phyloP scores from a whole-genome alignment of 2,113 vertebrate species.

The Perca fluviatilis region DNA sequence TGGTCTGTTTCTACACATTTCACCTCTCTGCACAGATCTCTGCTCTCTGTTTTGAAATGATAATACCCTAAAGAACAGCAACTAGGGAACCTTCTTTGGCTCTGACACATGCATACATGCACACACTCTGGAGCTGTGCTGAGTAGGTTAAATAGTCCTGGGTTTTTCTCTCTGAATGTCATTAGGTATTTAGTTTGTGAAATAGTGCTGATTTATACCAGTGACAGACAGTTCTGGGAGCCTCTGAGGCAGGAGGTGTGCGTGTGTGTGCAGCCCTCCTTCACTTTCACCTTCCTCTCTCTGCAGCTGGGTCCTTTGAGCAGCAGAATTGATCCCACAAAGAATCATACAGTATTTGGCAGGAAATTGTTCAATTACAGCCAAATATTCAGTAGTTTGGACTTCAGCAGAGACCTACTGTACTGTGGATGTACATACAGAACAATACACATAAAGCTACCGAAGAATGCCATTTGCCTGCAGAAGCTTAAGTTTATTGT shows the following conservation, averaged over 20 bases:
- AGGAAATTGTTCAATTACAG: slow-evolving; percentile 25
- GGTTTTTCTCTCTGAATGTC: slow-evolving; percentile 74
- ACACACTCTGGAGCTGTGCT: background rate
- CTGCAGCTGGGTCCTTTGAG: slow-evolving; percentile 54
- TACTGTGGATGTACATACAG: slow-evolving; percentile 2
- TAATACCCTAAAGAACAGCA: background rate
- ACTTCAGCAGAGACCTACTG: background rate
- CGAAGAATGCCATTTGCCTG: background rate
- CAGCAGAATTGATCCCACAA: slow-evolving; percentile 43
- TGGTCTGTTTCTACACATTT: background rate
- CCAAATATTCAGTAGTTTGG: slow-evolving; percentile 47
- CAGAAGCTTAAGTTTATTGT: background rate
- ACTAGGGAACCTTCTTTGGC: background rate
- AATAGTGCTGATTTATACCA: slow-evolving; percentile 63
- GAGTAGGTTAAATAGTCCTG: slow-evolving; percentile 36
- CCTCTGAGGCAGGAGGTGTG: slow-evolving; percentile 21
- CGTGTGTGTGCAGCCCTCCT: background rate
- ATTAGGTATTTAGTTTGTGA: slow-evolving; percentile 61
- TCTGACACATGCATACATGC: slow-evolving; percentile 1
- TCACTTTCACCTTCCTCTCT: slow-evolving; percentile 5
- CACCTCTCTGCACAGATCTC: background rate
- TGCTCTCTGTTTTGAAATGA: background rate
- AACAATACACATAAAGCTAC: slow-evolving; percentile 8
- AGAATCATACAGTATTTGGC: slow-evolving; percentile 53
- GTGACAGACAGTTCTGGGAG: slow-evolving; percentile 50